A percentile compares a stretch with the other conserved stretches of the same genome.
Evolutionary conservation across 2,888 invertebrate genomes (phyloP).

Genomic region (Andrena dorsata): DNA sequence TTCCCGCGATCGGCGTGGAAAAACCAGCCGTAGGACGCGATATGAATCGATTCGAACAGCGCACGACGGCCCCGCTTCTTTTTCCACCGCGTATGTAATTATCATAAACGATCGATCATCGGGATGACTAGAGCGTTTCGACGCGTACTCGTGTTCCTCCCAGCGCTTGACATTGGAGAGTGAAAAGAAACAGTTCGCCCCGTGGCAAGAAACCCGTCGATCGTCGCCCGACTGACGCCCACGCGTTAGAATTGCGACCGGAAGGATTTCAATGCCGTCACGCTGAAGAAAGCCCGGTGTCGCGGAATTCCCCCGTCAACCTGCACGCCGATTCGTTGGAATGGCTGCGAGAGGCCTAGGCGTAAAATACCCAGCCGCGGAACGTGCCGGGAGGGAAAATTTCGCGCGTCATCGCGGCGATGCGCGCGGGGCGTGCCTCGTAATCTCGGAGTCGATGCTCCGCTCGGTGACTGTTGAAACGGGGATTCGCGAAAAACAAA

Average conservation of each 20-base stretch:
- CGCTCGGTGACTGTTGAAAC: constrained; percentile 51
- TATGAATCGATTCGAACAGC: constrained; percentile 13
- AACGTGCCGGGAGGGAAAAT: not conserved
- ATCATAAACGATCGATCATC: constrained; percentile 49
- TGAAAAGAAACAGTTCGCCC: not conserved
- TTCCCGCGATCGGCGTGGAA: not conserved
- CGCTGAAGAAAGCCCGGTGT: too few species aligned
- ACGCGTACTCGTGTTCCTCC: constrained; percentile 8
- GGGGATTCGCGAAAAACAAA: constrained; percentile 71
- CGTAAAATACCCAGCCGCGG: too few species aligned
- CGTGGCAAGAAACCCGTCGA: too few species aligned
- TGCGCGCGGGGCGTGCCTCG: not conserved
- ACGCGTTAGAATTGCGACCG: too few species aligned
- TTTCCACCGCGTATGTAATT: constrained; percentile 20
- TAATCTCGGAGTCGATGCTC: constrained; percentile 27
- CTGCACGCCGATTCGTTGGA: too few species aligned
- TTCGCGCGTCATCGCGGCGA: not conserved
- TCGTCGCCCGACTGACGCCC: too few species aligned
- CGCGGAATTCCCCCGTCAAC: too few species aligned
- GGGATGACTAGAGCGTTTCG: constrained; percentile 38
- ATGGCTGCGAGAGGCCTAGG: too few species aligned
- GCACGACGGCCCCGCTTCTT: not conserved
- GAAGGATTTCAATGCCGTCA: too few species aligned
- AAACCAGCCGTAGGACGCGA: constrained; percentile 15
- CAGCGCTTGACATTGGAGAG: not conserved